phyloP scores from a whole-genome alignment of 2,113 vertebrate species.

The Mus spicilegus region DNA sequence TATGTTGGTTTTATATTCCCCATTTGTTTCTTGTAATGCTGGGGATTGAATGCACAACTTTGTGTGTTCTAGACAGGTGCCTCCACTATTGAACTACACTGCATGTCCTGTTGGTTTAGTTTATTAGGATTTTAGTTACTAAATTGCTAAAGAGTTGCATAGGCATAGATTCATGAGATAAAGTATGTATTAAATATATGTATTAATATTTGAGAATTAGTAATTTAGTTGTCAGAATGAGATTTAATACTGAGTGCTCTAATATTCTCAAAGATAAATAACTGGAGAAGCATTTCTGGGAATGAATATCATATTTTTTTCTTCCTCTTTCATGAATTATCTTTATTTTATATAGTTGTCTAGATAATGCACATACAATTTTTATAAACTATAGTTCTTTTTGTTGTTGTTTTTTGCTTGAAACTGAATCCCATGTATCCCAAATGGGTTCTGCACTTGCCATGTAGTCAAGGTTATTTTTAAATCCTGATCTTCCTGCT shows the following conservation, averaged over 20 bases:
- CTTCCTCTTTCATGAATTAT: neutral
- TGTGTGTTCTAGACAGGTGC: neutral
- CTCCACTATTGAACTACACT: neutral
- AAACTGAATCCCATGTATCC: neutral
- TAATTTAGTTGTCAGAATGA: constrained; percentile 2
- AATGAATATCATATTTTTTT: neutral
- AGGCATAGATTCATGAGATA: constrained; percentile 11
- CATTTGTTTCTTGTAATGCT: neutral
- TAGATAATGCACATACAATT: neutral
- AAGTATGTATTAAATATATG: neutral
- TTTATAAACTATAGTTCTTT: neutral
- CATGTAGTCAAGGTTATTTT: neutral
- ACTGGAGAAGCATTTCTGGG: constrained; percentile 42
- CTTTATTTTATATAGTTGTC: neutral
- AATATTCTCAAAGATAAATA: constrained; percentile 21
- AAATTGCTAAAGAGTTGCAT: constrained; percentile 19
- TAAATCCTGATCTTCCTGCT: neutral
- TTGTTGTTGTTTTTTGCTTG: neutral
- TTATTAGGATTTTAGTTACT: constrained; percentile 18
- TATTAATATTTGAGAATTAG: constrained; percentile 28
- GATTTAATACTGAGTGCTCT: neutral
- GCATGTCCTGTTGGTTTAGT: constrained; percentile 20
- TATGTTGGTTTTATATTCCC: constrained; percentile 37
- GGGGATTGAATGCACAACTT: neutral
- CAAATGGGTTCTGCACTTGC: neutral